A percentile compares a stretch with the other conserved stretches of the same genome.
Conservation (phyloP, 2,113 vertebrate genomes). For the Peromyscus californicus region DNA sequence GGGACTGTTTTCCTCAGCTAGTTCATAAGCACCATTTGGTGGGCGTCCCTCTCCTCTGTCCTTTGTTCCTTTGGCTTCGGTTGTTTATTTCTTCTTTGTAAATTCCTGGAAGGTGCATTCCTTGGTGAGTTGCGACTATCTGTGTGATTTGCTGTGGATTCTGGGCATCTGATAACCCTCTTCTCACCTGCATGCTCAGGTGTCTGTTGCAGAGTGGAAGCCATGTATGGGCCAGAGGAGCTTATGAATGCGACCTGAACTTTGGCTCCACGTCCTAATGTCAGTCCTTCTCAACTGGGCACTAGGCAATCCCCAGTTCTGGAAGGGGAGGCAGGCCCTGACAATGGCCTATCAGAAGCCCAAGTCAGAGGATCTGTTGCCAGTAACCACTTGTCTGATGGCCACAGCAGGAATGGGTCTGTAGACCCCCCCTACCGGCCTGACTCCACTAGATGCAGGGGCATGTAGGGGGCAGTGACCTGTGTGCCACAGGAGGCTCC, state of each 20-base stretch:
- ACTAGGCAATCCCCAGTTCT: neutral
- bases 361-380: too few relatives aligned
- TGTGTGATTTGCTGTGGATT: neutral
- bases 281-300: neutral
- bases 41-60: neutral
- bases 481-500: too few relatives aligned
- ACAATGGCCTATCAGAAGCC: neutral
- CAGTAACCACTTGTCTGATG: too few relatives aligned
- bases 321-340: neutral
- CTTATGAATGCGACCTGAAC: neutral
- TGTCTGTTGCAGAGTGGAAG: neutral
- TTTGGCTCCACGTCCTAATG: neutral
- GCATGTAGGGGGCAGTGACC: too few relatives aligned
- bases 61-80: neutral
- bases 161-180: neutral
- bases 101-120: neutral
- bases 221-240: rapidly evolving
- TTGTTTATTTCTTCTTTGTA: neutral
- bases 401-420: too few relatives aligned
- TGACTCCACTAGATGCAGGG: too few relatives aligned
- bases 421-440: too few relatives aligned
- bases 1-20: neutral
- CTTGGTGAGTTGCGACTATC: too few relatives aligned
- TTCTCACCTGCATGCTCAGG: neutral
- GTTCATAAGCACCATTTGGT: too few relatives aligned